These are phyloP conservation scores for Phoenicopterus ruber DNA, from an alignment of 2,113 vertebrate species.

Conservation along the genomic window DNA sequence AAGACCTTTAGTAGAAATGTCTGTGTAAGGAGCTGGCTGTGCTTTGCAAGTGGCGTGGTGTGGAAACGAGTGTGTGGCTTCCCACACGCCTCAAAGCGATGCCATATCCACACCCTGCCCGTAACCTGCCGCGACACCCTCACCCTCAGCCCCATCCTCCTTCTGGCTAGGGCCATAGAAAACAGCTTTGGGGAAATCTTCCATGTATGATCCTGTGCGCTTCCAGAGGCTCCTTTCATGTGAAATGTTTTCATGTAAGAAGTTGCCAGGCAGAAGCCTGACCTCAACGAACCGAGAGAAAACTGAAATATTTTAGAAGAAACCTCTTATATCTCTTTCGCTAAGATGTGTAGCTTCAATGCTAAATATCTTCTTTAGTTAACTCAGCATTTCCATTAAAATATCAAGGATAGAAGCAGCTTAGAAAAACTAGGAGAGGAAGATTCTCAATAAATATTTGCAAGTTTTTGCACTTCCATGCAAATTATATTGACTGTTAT, in stretches of 20 bases:
- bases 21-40: not conserved
- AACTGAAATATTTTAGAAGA: not conserved
- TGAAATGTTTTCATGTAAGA: not conserved
- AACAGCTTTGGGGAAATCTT: not conserved
- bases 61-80: not conserved
- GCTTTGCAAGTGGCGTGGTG: not conserved
- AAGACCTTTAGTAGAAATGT: not conserved
- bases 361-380: not conserved
- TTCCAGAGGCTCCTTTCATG: not conserved
- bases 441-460: not conserved
- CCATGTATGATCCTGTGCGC: not conserved
- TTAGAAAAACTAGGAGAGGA: not conserved
- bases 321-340: not conserved
- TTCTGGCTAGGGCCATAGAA: fast-evolving
- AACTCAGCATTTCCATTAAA: not conserved
- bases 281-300: not conserved
- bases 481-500: not conserved
- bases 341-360: not conserved
- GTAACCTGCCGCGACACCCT: not conserved
- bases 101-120: not conserved
- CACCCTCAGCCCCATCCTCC: fast-evolving
- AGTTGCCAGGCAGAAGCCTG: not conserved
- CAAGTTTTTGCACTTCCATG: not conserved
- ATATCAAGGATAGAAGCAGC: not conserved
- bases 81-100: not conserved